These are phyloP conservation scores for Hetaerina titia DNA, from an alignment of 2,888 invertebrate genomes.

Conservation along the genomic window DNA sequence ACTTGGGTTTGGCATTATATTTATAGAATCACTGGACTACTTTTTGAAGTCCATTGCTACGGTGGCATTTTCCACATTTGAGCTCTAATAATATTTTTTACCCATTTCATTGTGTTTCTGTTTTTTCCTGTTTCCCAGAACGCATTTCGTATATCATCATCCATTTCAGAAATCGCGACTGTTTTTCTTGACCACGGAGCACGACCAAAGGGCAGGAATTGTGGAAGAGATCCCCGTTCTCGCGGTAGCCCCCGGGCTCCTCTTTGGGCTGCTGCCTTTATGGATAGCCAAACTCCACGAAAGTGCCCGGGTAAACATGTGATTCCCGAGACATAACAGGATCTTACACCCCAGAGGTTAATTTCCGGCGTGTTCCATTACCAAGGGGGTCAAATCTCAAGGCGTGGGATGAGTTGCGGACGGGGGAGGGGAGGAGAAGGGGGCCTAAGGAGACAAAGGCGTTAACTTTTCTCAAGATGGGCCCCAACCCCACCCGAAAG, in stretches of 20 bases:
- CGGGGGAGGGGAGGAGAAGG: not conserved
- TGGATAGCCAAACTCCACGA: constrained; percentile 52
- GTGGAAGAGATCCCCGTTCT: not conserved
- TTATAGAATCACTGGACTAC: too few species aligned
- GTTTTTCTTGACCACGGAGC: not conserved
- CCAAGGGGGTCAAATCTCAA: not conserved
- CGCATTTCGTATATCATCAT: too few species aligned
- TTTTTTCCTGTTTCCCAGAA: too few species aligned
- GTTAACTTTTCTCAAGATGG: constrained; percentile 37
- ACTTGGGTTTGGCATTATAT: too few species aligned
- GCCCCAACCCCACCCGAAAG: not conserved
- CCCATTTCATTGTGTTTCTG: too few species aligned
- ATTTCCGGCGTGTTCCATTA: constrained; percentile 57
- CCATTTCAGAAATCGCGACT: too few species aligned
- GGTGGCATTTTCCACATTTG: too few species aligned
- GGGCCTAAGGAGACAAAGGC: not conserved
- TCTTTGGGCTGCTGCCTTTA: not conserved
- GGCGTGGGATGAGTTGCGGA: not conserved
- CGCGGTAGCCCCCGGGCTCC: not conserved
- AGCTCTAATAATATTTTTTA: too few species aligned
- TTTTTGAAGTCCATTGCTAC: too few species aligned
- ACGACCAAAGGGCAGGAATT: not conserved
- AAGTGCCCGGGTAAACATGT: constrained; percentile 59
- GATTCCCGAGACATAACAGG: constrained; percentile 47
- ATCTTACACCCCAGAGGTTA: constrained; percentile 56